A percentile compares a stretch with the other conserved stretches of the same genome.
phyloP scores from a whole-genome alignment of 2,113 vertebrate genomes.

The Pelecanoides urinatrix region DNA sequence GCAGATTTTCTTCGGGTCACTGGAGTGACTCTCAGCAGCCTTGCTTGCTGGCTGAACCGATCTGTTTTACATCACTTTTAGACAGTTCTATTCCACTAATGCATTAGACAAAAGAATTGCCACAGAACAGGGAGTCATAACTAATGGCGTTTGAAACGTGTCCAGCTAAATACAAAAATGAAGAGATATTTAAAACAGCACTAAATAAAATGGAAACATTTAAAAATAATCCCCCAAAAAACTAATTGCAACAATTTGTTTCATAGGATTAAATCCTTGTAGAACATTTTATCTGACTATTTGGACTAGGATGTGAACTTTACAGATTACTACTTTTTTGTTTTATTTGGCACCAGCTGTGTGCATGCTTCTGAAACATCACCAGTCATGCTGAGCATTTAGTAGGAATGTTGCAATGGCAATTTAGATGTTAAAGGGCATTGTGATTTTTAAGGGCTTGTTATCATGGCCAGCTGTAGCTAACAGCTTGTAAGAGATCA shows the following conservation, averaged over 20 bases:
- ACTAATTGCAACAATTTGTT: slow-evolving; percentile 53
- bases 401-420: slow-evolving; percentile 38
- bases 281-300: neutral
- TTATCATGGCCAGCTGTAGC: slow-evolving; percentile 54
- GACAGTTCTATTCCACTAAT: neutral
- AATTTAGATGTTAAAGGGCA: slow-evolving; percentile 57
- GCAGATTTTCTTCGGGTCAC: neutral
- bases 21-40: neutral
- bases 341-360: slow-evolving; percentile 39
- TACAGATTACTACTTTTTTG: slow-evolving; percentile 1
- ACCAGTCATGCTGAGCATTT: slow-evolving; percentile 44
- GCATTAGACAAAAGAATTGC: slow-evolving; percentile 26
- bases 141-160: slow-evolving; percentile 32
- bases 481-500: slow-evolving; percentile 52
- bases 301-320: slow-evolving; percentile 6
- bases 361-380: slow-evolving; percentile 54
- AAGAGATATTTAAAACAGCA: neutral
- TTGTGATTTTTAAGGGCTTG: slow-evolving; percentile 48
- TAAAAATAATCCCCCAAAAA: neutral
- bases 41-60: neutral
- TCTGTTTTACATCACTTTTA: slow-evolving; percentile 26
- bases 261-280: slow-evolving; percentile 26
- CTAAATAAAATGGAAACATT: slow-evolving; percentile 36
- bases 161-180: slow-evolving; percentile 5
- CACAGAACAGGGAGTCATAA: neutral